Conservation (phyloP, 2,797 vertebrate genomes). For the Cirrhinus mrigala region DNA sequence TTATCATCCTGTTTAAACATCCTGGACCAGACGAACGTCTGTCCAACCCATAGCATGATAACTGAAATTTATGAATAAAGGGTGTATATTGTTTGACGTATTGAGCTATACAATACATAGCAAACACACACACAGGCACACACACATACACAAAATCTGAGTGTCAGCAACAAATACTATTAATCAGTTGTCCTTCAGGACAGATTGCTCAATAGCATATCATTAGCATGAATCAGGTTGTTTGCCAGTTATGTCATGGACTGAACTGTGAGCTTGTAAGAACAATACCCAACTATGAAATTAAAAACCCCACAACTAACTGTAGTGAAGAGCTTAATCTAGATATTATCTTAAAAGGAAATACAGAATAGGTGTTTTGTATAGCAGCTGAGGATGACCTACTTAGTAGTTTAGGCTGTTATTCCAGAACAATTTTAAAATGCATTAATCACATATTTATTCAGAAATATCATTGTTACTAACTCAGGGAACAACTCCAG, state of each 20-base stretch:
- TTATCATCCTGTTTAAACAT: background rate
- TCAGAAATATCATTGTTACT: background rate
- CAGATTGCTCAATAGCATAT: background rate
- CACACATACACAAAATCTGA: no score
- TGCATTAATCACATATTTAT: background rate
- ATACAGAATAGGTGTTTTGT: background rate
- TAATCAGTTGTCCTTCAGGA: background rate
- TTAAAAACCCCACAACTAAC: background rate
- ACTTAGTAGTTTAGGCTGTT: background rate
- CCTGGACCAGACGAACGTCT: background rate
- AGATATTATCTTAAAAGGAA: background rate
- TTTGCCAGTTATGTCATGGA: background rate
- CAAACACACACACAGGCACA: background rate
- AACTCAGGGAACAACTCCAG: slow-evolving; percentile 64
- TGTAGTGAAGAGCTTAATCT: background rate
- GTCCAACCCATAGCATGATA: background rate
- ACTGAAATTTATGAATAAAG: background rate
- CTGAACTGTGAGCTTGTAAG: background rate
- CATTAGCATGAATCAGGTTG: background rate
- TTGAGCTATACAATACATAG: background rate
- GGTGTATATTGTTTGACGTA: background rate
- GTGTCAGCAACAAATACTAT: background rate
- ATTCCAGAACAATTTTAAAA: background rate
- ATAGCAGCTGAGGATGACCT: background rate
- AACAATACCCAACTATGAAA: background rate